A percentile compares a stretch with the other conserved stretches of the same genome.
Evolutionary conservation across 2,888 invertebrate genomes (phyloP).

Genomic region (Eristalis tenax): DNA sequence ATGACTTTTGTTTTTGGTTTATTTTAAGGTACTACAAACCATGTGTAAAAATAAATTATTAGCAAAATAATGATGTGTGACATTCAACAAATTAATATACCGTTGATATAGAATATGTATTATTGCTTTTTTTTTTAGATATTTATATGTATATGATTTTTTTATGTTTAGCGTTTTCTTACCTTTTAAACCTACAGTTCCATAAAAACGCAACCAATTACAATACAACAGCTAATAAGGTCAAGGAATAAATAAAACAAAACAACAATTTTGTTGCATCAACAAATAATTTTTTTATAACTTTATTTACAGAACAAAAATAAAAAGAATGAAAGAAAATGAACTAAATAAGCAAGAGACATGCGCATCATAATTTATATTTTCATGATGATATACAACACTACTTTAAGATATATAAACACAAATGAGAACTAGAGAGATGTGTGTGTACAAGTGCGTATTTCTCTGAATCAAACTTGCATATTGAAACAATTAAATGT

Average conservation of each 20-base stretch:
- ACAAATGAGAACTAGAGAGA: background rate
- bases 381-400: background rate
- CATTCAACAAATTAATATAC: background rate
- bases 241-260: slow-evolving; percentile 27
- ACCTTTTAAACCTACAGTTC: slow-evolving; percentile 35
- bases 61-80: background rate
- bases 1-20: background rate
- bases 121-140: background rate
- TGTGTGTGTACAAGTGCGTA: background rate
- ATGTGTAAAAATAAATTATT: slow-evolving; percentile 17
- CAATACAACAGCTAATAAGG: slow-evolving; percentile 13
- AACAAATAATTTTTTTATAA: slow-evolving; percentile 38
- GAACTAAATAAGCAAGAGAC: slow-evolving; percentile 37
- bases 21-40: background rate
- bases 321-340: slow-evolving; percentile 4
- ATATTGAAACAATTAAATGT: background rate
- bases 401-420: background rate
- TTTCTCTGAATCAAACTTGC: background rate
- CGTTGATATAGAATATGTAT: background rate
- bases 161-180: slow-evolving; percentile 14
- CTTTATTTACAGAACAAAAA: slow-evolving; percentile 51
- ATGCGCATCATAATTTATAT: slow-evolving; percentile 28
- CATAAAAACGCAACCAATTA: slow-evolving; percentile 36
- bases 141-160: background rate
- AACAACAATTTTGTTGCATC: slow-evolving; percentile 47